Base-by-base conservation (phyloP, 2,888 invertebrate genomes). In the Metalampra italica region DNA sequence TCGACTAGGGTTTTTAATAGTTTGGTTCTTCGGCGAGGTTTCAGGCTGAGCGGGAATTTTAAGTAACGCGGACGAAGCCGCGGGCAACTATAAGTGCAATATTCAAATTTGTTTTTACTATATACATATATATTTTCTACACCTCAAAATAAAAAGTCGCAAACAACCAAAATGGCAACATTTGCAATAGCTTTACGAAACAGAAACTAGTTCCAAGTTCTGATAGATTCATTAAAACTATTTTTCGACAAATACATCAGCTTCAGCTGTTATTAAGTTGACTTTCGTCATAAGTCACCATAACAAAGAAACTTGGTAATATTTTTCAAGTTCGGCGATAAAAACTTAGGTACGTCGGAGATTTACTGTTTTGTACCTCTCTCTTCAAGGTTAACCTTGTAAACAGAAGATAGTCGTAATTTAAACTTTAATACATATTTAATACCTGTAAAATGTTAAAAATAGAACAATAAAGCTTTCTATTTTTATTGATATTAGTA, bases 401-500 rank as follows among this genome's bases (percentile, higher is more conserved):
- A 56, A 60, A 60, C 53, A 58, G 43, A 52, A 22, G 2, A 5
- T 22, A 22, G 22, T 22, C 22, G 22, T 22, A 22, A 22, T 22
- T 2, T 22, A 22, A 22, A 22, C 22, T 22, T 22, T 22, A 22
- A 22, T 22, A 22, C 22, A n/a, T n/a, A n/a, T n/a, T n/a, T n/a
- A n/a, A n/a, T 22, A 22, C 2, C 22, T 22, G 5, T 22, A 22
- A 22, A 22, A 22, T 22, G 22, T 22, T 22, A 22, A 22, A 22
- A 22, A 22, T 22, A 22, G 22, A 22, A 3, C 41, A 36, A 34
- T 41, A 54, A 47, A 54, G 44, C 50, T 66, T 51, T 62, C 54
- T 46, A n/a, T 63, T 68, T 68, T 62, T 64, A 65, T 71, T 68
- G 67, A 69, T 64, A 65, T 64, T 54, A 52, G 60, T 68, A 59